phyloP scores from a whole-genome alignment of 2,797 vertebrate species.

The Amazona finschi region DNA sequence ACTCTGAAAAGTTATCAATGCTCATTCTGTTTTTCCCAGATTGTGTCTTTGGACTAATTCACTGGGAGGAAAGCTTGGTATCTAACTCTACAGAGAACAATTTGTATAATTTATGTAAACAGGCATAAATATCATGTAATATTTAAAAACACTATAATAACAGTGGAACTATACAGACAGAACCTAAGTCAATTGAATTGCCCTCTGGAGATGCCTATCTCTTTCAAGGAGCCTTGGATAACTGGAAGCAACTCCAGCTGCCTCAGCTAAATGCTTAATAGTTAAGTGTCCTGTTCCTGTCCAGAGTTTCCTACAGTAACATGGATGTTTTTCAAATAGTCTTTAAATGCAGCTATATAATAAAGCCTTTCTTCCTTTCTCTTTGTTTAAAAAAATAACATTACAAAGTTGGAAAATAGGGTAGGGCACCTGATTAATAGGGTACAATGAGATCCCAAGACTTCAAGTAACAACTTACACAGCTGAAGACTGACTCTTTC shows the following conservation, averaged over 20 bases:
- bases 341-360: background rate
- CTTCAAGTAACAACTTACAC: background rate
- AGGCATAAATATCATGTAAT: background rate
- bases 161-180: background rate
- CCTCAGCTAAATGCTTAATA: background rate
- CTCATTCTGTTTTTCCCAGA: background rate
- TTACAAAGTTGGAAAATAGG: background rate
- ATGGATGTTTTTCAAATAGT: background rate
- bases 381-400: background rate
- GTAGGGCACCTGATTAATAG: background rate
- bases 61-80: background rate
- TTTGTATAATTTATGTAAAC: conserved; percentile 21
- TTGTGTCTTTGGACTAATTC: background rate
- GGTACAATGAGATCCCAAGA: background rate
- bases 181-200: background rate
- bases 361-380: background rate
- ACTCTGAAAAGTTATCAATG: background rate
- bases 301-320: background rate
- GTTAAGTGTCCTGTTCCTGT: background rate
- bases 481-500: background rate
- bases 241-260: background rate
- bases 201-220: background rate
- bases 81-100: background rate
- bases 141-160: background rate
- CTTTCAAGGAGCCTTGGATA: background rate